Base-by-base conservation (phyloP, 2,888 invertebrate genomes). In the Caenorhabditis auriculariae region DNA sequence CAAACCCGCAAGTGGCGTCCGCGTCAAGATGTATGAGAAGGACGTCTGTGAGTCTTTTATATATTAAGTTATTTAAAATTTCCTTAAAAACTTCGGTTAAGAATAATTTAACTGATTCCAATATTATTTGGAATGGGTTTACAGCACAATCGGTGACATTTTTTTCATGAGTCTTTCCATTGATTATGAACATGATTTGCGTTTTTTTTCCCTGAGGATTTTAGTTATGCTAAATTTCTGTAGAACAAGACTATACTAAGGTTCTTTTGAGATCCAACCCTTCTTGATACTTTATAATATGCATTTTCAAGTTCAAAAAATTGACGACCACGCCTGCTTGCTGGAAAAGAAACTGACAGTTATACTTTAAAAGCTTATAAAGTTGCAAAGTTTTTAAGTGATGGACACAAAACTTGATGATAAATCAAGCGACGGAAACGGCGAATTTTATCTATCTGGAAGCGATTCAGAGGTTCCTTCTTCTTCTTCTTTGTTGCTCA, bases 331-430 rank as follows among this genome's bases (percentile, higher is more conserved):
- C 35, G 9, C n/a, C 35, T 32, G 35, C n/a, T 9, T 12, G 9
- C 35, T 32, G 9, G 9, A 32, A 32, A 32, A 9, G 35, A 12
- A 12, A 32, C 35, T 32, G 35, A 12, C 35, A n/a, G n/a, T n/a
- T 32, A 32, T 9, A n/a, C n/a, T 49, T 24, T 49, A 23, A 26
- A 26, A 15, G 29, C 27, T 32, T 35, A 7, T 4, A 19, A 32
- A 32, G 23, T n/a, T n/a, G 24, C 15, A 3, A 9, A 44, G 9
- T 19, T 35, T 66, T 63, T 5, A 47, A 68, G 68, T 68, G 39
- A 49, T 55, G 19, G 68, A 69, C 47, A 65, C 58, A n/a, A 69
- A 69, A 51, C 45, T 69, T 19, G 68, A 69, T 47, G 68, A 65
- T 27, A 60, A 62, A 24, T 50, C 50, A 3, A 38, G 50, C 5